phyloP scores from a whole-genome alignment of 2,113 vertebrate genomes.

The Lates calcarifer region DNA sequence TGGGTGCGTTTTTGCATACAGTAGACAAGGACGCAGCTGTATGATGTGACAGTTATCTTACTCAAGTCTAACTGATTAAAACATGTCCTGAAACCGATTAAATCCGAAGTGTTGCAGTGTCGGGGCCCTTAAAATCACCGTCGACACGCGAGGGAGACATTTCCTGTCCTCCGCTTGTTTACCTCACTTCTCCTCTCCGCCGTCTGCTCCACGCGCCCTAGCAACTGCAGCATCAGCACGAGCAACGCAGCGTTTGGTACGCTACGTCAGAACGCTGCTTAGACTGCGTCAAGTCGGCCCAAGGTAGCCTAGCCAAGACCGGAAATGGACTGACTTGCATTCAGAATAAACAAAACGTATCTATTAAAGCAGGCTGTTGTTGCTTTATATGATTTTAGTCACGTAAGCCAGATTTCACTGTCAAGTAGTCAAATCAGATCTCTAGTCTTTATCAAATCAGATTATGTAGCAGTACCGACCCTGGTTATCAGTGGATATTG shows the following conservation, averaged over 20 bases:
- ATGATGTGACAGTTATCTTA: background rate
- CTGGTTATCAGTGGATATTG: no score
- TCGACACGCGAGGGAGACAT: conserved; percentile 57
- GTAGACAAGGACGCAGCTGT: no score
- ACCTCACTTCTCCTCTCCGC: conserved; percentile 43
- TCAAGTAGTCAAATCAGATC: background rate
- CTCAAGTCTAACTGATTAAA: background rate
- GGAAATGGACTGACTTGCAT: background rate
- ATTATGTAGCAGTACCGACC: no score
- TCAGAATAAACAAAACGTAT: conserved; percentile 10
- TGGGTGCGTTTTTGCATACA: background rate
- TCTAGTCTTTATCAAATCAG: background rate
- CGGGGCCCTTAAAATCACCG: background rate
- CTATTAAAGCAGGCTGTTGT: no score
- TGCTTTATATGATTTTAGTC: no score
- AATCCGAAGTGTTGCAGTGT: background rate
- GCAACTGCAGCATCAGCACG: conserved; percentile 85
- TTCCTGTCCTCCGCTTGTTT: conserved; percentile 55
- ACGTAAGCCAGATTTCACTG: no score
- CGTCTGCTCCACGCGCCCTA: conserved; percentile 81
- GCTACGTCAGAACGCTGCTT: conserved; percentile 63
- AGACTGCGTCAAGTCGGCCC: conserved; percentile 23
- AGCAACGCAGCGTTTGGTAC: conserved; percentile 55
- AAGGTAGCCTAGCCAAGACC: background rate
- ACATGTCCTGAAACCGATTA: no score